Base-by-base conservation (phyloP, 2,113 vertebrate genomes). In the Glaucidium brasilianum region DNA sequence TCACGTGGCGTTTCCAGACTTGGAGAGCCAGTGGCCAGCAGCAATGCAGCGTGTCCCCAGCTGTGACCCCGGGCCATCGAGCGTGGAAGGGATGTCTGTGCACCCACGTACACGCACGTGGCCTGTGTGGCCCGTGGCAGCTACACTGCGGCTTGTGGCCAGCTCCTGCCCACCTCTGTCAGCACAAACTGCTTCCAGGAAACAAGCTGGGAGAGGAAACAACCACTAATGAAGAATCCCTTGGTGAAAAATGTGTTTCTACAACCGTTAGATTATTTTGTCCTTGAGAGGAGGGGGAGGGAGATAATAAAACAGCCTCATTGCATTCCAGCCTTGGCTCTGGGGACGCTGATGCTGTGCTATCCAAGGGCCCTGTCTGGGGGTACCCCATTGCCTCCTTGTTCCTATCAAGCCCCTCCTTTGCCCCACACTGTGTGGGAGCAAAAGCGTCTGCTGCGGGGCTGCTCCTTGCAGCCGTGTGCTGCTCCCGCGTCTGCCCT, bases 121-220 rank as follows among this genome's bases (percentile, higher is more conserved):
- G 64, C 66, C 50, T 7, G 2, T 6, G 74, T 39, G 16, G 45
- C 52, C 71, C 55, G 0, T 3, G 5, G 53, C 53, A 19, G 76
- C 55, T 13, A 23, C 3, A 0, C 45, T 27, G 43, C 8, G 2
- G 21, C 64, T 45, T 30, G 3, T 16, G 5, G 41, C 56, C 21
- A 0, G 64, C 58, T 62, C 64, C 85, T 78, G 85, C 88, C 63
- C 55, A 21, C 55, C 78, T 25, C 88, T 5, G 11, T 58, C 86
- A 59, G 91, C 80, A 80, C 89, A 34, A 72, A 75, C 64, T 56
- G 30, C 92, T 90, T 89, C 77, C 92, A 94, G 94, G 93, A 96
- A 96, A 94, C 0, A 15, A 53, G 66, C 49, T 32, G 73, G 39
- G 89, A 92, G 91, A 91, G 91, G 93, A 95, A 91, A 79, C 52